These are phyloP conservation scores for Dexiosoma caninum DNA, from an alignment of 2,888 invertebrate species.

Conservation along the genomic window DNA sequence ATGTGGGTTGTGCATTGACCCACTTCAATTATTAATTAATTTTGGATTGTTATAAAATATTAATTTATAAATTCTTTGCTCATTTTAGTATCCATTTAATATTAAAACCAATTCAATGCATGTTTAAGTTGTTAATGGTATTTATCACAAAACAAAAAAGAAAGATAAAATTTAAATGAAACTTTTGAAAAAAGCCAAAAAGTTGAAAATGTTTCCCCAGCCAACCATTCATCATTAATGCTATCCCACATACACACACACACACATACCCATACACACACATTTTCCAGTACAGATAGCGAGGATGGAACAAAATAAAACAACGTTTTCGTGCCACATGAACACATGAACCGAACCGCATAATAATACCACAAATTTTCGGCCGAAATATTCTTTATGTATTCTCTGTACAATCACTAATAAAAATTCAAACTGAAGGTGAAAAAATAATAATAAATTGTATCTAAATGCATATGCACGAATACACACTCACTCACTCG, in stretches of 20 bases:
- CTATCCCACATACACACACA: slow-evolving; percentile 3
- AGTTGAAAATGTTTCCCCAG: slow-evolving; percentile 65
- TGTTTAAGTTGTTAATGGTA: slow-evolving; percentile 40
- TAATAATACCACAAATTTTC: slow-evolving; percentile 64
- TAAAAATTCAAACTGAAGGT: slow-evolving; percentile 33
- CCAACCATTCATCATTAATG: slow-evolving; percentile 37
- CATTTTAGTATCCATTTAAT: slow-evolving; percentile 65
- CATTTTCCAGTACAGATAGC: background rate
- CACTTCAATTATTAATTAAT: slow-evolving; percentile 48
- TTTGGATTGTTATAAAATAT: background rate
- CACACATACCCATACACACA: background rate
- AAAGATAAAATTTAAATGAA: slow-evolving; percentile 24
- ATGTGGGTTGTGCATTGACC: background rate
- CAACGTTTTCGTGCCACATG: slow-evolving; percentile 39
- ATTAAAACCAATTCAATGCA: slow-evolving; percentile 21
- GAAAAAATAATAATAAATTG: slow-evolving; percentile 42
- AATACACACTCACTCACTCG: background rate
- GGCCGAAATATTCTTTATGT: slow-evolving; percentile 36
- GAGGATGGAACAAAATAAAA: background rate
- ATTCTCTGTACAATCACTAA: slow-evolving; percentile 11
- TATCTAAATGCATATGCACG: slow-evolving; percentile 27
- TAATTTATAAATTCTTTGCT: slow-evolving; percentile 68
- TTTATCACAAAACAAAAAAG: slow-evolving; percentile 38
- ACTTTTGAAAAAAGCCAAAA: slow-evolving; percentile 68
- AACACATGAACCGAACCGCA: slow-evolving; percentile 62